Evolutionary conservation across 1,140 invertebrate species (phyloP).

Genomic region (Triops longicaudatus): DNA sequence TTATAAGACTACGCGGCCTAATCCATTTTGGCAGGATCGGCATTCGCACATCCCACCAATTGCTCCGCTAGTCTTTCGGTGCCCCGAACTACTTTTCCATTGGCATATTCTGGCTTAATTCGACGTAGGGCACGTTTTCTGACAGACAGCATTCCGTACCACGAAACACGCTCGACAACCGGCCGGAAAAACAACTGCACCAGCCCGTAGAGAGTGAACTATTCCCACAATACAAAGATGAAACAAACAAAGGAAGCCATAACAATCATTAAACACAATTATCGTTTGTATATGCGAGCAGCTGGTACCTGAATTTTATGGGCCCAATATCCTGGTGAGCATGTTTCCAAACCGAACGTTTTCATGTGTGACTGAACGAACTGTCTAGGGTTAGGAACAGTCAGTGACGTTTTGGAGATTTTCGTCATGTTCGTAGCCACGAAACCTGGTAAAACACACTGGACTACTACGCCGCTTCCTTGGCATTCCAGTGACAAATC

Average conservation of each 20-base stretch:
- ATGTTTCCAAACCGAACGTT: slow-evolving; percentile 61
- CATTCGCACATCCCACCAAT: background rate
- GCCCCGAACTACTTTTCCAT: background rate
- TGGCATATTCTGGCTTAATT: background rate
- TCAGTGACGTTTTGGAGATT: slow-evolving; percentile 64
- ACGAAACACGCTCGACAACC: slow-evolving; percentile 23
- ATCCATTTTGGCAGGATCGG: background rate
- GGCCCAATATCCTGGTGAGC: slow-evolving; percentile 63
- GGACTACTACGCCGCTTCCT: slow-evolving; percentile 65
- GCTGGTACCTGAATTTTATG: slow-evolving; percentile 37
- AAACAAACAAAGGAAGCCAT: background rate
- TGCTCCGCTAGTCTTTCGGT: background rate
- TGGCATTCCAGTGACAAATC: slow-evolving; percentile 70
- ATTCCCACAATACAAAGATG: background rate
- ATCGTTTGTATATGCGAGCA: too few relatives aligned
- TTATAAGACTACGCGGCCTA: background rate
- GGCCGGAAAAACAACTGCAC: slow-evolving; percentile 16
- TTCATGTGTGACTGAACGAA: slow-evolving; percentile 69
- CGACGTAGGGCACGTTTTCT: slow-evolving; percentile 17
- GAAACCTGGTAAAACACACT: slow-evolving; percentile 77
- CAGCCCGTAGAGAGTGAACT: slow-evolving; percentile 17
- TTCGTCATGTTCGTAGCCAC: slow-evolving; percentile 91
- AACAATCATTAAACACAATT: too few relatives aligned
- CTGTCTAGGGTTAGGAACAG: slow-evolving; percentile 64
- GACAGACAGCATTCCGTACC: slow-evolving; percentile 24